A percentile compares a stretch with the other conserved stretches of the same genome.
phyloP scores from a whole-genome alignment of 2,113 vertebrate genomes.

The Mesoclemmys tuberculata region DNA sequence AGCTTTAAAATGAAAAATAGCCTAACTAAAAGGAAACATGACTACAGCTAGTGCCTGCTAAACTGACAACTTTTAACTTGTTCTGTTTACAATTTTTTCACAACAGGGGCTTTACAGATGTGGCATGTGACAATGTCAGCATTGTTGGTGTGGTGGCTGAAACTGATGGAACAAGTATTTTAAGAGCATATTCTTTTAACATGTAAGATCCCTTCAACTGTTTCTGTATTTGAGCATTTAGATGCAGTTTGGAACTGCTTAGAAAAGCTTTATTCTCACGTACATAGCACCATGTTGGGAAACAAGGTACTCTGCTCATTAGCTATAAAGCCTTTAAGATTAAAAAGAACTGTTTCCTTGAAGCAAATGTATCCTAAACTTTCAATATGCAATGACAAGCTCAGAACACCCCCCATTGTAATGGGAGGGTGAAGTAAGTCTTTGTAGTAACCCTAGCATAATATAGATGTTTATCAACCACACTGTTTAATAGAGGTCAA shows the following conservation, averaged over 20 bases:
- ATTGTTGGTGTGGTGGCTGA: slow-evolving; percentile 20
- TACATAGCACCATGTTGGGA: neutral
- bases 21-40: too few relatives aligned
- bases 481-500: neutral
- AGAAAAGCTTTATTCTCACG: neutral
- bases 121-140: slow-evolving; percentile 28
- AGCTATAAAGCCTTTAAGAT: neutral
- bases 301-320: neutral
- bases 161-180: slow-evolving; percentile 7
- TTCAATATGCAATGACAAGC: neutral
- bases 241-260: neutral
- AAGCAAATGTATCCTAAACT: too few relatives aligned
- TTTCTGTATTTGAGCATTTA: neutral
- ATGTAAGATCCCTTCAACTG: neutral
- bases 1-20: neutral
- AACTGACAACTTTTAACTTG: neutral
- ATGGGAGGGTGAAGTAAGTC: too few relatives aligned
- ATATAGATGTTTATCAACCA: neutral
- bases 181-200: slow-evolving; percentile 7
- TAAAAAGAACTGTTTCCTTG: neutral
- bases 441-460: too few relatives aligned
- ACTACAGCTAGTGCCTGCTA: neutral
- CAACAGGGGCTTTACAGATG: slow-evolving; percentile 27
- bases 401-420: too few relatives aligned
- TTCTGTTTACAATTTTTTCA: neutral